A percentile compares a stretch with the other conserved stretches of the same genome.
phyloP scores from a whole-genome alignment of 2,113 vertebrate species.

The Poecilia latipinna region DNA sequence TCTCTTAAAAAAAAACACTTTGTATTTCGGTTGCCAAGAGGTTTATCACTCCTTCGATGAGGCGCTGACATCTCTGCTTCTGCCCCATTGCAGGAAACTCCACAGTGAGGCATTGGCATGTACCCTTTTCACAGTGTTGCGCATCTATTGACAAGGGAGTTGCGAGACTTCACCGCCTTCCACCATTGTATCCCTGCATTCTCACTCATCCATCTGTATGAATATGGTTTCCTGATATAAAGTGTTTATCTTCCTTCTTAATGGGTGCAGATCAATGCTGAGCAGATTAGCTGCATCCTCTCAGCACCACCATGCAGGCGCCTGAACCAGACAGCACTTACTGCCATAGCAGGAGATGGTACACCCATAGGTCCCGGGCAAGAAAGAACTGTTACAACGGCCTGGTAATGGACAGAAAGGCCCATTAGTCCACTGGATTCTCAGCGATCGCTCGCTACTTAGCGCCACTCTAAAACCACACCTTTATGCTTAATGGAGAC shows the following conservation, averaged over 20 bases:
- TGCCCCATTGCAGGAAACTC: conserved; percentile 35
- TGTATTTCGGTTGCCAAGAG: conserved; percentile 37
- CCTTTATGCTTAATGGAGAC: conserved; percentile 73
- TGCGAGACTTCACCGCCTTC: conserved; percentile 21
- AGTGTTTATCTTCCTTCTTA: conserved; percentile 71
- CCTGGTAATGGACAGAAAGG: conserved; percentile 71
- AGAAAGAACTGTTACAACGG: conserved; percentile 59
- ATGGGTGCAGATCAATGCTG: conserved; percentile 76
- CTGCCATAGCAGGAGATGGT: conserved; percentile 47
- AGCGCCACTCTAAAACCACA: conserved; percentile 76
- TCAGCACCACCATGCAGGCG: conserved; percentile 51
- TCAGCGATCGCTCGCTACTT: conserved; percentile 76
- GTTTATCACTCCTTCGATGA: conserved; percentile 50
- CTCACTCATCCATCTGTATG: conserved; percentile 41
- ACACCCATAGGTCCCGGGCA: conserved; percentile 36
- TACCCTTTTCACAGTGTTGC: conserved; percentile 24
- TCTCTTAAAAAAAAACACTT: conserved; percentile 33
- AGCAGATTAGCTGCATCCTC: conserved; percentile 72
- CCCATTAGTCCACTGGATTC: conserved; percentile 70
- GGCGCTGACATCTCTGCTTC: conserved; percentile 53
- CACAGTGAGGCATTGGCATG: conserved; percentile 33
- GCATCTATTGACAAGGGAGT: conserved; percentile 31
- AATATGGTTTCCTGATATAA: conserved; percentile 69
- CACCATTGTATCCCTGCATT: conserved; percentile 36
- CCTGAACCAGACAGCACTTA: conserved; percentile 69